Evolutionary conservation across 2,113 vertebrate genomes (phyloP).

Genomic region (Oxygymnocypris stewartii): DNA sequence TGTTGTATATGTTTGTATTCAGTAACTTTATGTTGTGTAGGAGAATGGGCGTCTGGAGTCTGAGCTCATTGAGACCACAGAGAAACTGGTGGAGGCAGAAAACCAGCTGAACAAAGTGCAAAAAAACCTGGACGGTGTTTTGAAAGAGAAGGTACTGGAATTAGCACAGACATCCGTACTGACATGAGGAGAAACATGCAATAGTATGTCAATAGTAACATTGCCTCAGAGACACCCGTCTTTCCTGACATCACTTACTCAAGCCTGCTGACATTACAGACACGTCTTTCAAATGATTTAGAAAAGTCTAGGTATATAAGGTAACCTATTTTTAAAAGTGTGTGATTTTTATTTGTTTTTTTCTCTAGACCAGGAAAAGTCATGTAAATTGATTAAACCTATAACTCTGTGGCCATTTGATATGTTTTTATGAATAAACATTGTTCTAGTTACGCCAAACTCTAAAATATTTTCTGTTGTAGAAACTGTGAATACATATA

Average conservation of each 20-base stretch:
- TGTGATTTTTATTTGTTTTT: too few relatives aligned
- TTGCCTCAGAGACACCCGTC: background rate
- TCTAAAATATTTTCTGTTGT: too few relatives aligned
- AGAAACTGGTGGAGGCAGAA: conserved; percentile 82
- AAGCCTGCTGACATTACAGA: background rate
- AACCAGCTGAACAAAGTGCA: conserved; percentile 83
- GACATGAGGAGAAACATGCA: background rate
- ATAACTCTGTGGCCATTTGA: background rate
- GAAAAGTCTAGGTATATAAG: background rate
- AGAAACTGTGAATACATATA: background rate
- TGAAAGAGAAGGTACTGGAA: conserved; percentile 85
- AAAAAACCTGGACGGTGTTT: conserved; percentile 82
- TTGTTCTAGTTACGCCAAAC: background rate
- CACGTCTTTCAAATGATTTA: background rate
- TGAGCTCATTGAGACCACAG: conserved; percentile 84
- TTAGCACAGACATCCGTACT: background rate
- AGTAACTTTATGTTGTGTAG: conserved; percentile 65
- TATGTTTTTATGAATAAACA: background rate
- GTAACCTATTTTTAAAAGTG: background rate
- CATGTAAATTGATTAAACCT: background rate
- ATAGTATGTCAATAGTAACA: background rate
- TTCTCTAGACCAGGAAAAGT: background rate
- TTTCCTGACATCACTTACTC: background rate
- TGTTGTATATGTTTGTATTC: background rate
- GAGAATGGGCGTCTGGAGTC: conserved; percentile 88